Evolutionary conservation across 2,888 invertebrate genomes (phyloP), one percentile per base, ranked within the genome.

Genomic region (Amphipoea oculea): DNA sequence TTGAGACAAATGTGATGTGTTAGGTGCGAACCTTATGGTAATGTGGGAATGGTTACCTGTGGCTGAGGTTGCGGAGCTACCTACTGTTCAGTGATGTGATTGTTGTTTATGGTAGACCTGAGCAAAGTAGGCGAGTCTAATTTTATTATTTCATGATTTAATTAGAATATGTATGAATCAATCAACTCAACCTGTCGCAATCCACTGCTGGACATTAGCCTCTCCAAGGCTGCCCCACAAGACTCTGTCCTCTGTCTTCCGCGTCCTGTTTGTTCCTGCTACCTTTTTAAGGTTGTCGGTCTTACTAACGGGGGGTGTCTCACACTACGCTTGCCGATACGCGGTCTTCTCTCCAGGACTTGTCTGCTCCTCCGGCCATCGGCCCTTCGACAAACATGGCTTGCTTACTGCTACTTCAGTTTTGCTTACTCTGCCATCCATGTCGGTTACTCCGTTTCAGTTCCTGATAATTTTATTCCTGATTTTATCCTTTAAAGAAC

Each of bases 1-100:
- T 60, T n/a, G 17, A 51, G 48, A 20, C 14, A 23, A 73, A 66
- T 7, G 17, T 79, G 54, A 79, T 73, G 14, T 80, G 29, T 51
- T 45, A 66, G 57, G 40, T 9, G 14, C 40, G 17, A 29, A 17
- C 12, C 4, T 79, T 48, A 54, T 51, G 42, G 14, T 20, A 63
- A 54, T 20, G 45, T 54, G 12, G 7, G n/a, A n/a, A 68, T 36
- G 4, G 17, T 45, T 51, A 20, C n/a, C 14, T 14, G 20, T 48
- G 20, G 57, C n/a, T 20, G 11, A 48, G 11, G 48, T 66, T 3
- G 7, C 4, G 1, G 17, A 7, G 12, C 0, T 36, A 45, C 12
- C 54, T 11, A 40, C 17, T 23, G 7, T 48, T 68, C 60, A 17
- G 23, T 60, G 17, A 62, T 60, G 1, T 62, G 17, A 51, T 74